Conservation (phyloP, 2,888 invertebrate species). For the Tetramorium bicarinatum region DNA sequence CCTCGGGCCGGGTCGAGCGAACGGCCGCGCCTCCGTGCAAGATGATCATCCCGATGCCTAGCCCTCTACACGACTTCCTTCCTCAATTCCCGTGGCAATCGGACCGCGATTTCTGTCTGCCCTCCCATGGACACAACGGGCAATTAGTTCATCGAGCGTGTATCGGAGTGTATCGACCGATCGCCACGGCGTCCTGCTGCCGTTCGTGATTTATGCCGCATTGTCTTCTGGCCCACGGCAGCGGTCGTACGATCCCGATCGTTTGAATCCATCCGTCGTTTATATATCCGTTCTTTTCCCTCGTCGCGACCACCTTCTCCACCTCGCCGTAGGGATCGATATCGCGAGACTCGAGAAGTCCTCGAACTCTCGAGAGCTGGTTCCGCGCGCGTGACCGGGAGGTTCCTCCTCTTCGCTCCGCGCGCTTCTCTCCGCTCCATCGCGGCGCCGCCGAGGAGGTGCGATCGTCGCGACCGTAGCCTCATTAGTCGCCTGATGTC, state of each 20-base stretch:
- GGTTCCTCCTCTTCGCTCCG: constrained; percentile 41
- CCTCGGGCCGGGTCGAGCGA: constrained; percentile 57
- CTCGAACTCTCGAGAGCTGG: constrained; percentile 58
- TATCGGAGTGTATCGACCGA: constrained; percentile 82
- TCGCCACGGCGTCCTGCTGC: constrained; percentile 76
- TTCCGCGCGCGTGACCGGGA: constrained; percentile 67
- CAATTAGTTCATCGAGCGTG: constrained; percentile 80
- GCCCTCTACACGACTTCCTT: constrained; percentile 75
- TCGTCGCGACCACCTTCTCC: constrained; percentile 60
- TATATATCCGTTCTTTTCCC: constrained; percentile 58
- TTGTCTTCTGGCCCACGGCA: constrained; percentile 76
- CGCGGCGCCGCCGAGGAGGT: constrained; percentile 64
- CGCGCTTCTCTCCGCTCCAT: constrained; percentile 35
- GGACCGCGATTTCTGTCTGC: constrained; percentile 73
- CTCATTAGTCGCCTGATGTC: constrained; percentile 85
- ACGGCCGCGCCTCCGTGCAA: constrained; percentile 71
- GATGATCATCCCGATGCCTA: constrained; percentile 69
- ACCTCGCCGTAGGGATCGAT: constrained; percentile 59
- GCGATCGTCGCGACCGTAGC: constrained; percentile 76
- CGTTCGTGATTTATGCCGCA: constrained; percentile 79
- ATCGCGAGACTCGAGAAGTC: constrained; percentile 59
- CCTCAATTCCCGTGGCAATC: constrained; percentile 78
- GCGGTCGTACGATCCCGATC: constrained; percentile 71
- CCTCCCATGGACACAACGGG: constrained; percentile 76
- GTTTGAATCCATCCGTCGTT: constrained; percentile 73